A percentile compares a stretch with the other conserved stretches of the same genome.
phyloP scores from a whole-genome alignment of 1,140 invertebrate species.

The Hydropsyche tenuis region DNA sequence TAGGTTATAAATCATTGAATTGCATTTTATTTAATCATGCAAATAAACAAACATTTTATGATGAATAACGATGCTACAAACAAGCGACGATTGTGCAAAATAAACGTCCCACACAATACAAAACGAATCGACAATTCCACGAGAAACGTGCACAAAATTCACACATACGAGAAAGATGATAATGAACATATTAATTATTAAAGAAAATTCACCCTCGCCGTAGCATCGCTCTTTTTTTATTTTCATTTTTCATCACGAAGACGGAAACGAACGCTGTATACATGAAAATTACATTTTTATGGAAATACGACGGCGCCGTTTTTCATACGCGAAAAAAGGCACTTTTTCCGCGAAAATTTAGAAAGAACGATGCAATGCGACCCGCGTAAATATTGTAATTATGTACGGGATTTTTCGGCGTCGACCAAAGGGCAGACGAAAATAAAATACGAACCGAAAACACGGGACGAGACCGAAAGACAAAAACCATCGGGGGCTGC shows the following conservation, averaged over 20 bases:
- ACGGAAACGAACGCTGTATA: constrained; percentile 14
- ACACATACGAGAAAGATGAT: neutral
- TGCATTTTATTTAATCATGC: too few species aligned
- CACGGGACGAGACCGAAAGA: too few species aligned
- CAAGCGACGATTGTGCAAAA: too few species aligned
- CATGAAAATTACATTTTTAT: constrained; percentile 24
- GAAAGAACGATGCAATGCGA: neutral
- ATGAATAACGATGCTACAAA: too few species aligned
- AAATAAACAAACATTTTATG: too few species aligned
- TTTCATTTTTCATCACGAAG: constrained; percentile 16
- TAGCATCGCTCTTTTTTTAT: constrained; percentile 2
- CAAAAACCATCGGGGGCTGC: neutral
- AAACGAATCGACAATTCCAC: too few species aligned
- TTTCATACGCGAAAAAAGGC: constrained; percentile 12
- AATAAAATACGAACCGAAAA: constrained; percentile 40
- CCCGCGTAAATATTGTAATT: neutral
- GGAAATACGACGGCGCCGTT: constrained; percentile 7
- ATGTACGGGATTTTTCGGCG: constrained; percentile 8
- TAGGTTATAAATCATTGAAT: too few species aligned
- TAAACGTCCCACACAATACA: too few species aligned
- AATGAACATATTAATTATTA: constrained; percentile 23
- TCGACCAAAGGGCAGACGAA: constrained; percentile 12
- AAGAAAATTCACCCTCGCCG: constrained; percentile 15
- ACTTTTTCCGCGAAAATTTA: constrained; percentile 6
- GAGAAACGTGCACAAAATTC: too few species aligned